Conservation (phyloP, 2,113 vertebrate genomes). For the Alligator sinensis region DNA sequence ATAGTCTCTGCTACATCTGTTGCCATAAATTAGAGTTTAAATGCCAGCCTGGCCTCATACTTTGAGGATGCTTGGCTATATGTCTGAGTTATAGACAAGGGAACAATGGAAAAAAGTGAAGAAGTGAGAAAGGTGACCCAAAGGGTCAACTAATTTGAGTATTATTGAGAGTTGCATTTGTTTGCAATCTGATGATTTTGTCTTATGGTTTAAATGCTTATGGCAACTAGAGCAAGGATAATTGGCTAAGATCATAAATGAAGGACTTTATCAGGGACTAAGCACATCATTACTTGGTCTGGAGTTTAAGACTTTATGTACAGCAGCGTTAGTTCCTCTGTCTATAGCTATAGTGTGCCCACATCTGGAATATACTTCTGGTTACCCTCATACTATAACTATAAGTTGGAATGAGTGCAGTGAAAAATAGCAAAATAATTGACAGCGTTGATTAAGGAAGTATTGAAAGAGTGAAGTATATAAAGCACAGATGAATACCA, state of each 20-base stretch:
- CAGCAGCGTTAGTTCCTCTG: background rate
- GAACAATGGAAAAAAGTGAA: background rate
- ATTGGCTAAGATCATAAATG: background rate
- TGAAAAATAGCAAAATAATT: background rate
- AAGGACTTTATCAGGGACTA: background rate
- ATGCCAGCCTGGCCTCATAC: background rate
- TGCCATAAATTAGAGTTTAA: background rate
- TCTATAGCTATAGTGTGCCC: background rate
- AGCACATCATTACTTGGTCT: background rate
- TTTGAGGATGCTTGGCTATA: background rate
- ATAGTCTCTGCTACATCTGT: background rate
- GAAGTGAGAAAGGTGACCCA: background rate
- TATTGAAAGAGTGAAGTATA: background rate
- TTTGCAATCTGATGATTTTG: background rate
- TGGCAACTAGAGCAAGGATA: background rate
- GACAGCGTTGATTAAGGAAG: background rate
- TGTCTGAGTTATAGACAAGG: background rate
- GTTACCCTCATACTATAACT: rapidly evolving
- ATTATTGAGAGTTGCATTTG: background rate
- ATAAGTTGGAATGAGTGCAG: rapidly evolving
- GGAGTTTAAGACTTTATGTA: background rate
- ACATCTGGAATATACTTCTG: background rate
- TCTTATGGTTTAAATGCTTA: background rate
- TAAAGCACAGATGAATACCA: rapidly evolving
- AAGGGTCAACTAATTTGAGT: background rate